phyloP scores from a whole-genome alignment of 2,113 vertebrate genomes.

The Scortum barcoo region DNA sequence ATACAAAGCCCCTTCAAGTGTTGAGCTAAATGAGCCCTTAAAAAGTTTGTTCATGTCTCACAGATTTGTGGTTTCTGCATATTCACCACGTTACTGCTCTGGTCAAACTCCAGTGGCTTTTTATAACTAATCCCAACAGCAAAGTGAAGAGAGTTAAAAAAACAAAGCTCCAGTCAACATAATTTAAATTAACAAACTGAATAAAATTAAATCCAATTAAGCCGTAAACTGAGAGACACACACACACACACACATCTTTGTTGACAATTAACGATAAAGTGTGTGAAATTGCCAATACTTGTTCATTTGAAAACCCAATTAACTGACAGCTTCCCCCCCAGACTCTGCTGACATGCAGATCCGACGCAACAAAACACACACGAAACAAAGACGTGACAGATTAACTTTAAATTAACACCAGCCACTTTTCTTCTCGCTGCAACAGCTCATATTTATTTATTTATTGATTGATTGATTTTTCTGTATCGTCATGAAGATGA shows the following conservation, averaged over 20 bases:
- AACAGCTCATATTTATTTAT: not conserved
- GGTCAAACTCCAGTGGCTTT: not conserved
- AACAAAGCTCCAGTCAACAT: not conserved
- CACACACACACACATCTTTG: not conserved
- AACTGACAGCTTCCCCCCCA: not conserved
- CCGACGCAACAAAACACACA: not conserved
- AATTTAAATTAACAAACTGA: constrained; percentile 17
- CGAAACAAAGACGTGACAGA: not conserved
- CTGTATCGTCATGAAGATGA: not conserved
- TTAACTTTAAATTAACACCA: constrained; percentile 5
- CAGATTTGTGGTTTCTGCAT: not conserved
- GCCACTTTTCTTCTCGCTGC: not conserved
- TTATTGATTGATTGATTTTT: too few species aligned
- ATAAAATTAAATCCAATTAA: constrained; percentile 20
- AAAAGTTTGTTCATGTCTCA: not conserved
- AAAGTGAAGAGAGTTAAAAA: too few species aligned
- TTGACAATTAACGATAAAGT: constrained; percentile 18
- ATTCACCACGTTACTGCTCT: not conserved
- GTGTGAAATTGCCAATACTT: not conserved
- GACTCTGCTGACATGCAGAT: not conserved
- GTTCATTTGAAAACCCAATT: constrained; percentile 38
- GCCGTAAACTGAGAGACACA: not conserved
- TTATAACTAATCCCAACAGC: not conserved
- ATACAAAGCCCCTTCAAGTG: not conserved
- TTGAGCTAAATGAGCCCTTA: not conserved